Conservation (phyloP, 2,113 vertebrate species). For the Micromys minutus region DNA sequence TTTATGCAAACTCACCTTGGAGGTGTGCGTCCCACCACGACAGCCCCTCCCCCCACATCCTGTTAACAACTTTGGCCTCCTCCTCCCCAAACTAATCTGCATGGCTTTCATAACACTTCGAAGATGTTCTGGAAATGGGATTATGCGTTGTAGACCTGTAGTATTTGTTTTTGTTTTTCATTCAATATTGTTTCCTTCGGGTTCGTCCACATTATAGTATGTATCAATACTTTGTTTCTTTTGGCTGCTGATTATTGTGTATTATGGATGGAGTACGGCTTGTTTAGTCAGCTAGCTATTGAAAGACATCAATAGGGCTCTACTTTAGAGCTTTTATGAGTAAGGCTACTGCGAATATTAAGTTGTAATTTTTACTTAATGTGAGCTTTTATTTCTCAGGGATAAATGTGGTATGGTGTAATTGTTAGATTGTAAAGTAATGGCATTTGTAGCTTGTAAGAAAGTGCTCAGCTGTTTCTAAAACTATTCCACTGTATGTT, state of each 20-base stretch:
- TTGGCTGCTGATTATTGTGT: background rate
- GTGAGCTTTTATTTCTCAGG: constrained; percentile 35
- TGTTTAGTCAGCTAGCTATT: background rate
- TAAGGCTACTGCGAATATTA: background rate
- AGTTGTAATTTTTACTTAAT: background rate
- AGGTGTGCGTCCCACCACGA: background rate
- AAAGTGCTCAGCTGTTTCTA: background rate
- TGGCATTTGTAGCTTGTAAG: constrained; percentile 7
- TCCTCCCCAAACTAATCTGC: background rate
- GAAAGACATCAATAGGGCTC: background rate
- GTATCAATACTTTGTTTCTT: background rate
- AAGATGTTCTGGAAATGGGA: background rate
- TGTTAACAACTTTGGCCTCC: background rate
- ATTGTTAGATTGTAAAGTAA: background rate
- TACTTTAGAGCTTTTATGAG: background rate
- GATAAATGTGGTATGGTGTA: constrained; percentile 14
- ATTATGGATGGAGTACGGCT: background rate
- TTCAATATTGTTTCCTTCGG: background rate
- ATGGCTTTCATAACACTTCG: background rate
- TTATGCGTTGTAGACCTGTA: background rate
- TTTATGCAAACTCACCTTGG: background rate
- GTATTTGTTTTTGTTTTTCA: background rate
- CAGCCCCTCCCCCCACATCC: background rate
- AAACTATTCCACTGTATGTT: background rate
- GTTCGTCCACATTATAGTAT: background rate